A percentile compares a stretch with the other conserved stretches of the same genome.
These are phyloP conservation scores for Andrena bucephala DNA, from an alignment of 2,888 invertebrate species.

Conservation along the genomic window DNA sequence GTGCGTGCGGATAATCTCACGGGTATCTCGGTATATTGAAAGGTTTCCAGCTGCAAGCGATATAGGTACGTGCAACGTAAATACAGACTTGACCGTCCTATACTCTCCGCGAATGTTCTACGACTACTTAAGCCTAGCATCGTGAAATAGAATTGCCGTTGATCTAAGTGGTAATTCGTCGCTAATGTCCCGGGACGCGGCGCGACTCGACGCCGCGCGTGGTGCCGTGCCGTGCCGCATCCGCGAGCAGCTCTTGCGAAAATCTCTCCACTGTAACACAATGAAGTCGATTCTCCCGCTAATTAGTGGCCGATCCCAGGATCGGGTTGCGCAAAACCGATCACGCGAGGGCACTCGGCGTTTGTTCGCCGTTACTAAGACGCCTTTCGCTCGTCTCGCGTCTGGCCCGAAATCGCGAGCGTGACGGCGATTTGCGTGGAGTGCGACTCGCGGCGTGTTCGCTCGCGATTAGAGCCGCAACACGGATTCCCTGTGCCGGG, in stretches of 20 bases:
- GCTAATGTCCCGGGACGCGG: constrained; percentile 58
- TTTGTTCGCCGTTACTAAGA: neutral
- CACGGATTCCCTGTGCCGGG: neutral
- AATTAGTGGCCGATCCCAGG: constrained; percentile 22
- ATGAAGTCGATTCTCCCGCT: constrained; percentile 11
- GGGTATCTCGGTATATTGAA: constrained; percentile 59
- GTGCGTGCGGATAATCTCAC: constrained; percentile 70
- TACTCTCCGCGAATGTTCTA: constrained; percentile 42
- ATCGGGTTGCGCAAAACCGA: constrained; percentile 28
- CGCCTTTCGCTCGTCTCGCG: too few species aligned
- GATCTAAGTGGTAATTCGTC: constrained; percentile 65
- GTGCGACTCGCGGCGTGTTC: too few species aligned
- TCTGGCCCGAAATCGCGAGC: neutral
- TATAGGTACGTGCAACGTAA: constrained; percentile 58
- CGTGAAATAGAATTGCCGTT: constrained; percentile 66
- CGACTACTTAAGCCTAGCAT: constrained; percentile 44
- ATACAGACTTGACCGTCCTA: constrained; percentile 52
- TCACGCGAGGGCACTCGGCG: constrained; percentile 2
- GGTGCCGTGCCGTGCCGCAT: neutral
- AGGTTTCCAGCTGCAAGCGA: constrained; percentile 59
- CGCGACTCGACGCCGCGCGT: neutral
- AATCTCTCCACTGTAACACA: constrained; percentile 1
- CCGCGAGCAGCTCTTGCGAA: constrained; percentile 8
- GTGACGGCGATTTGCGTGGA: neutral
- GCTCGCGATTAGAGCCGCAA: neutral